A percentile compares a stretch with the other conserved stretches of the same genome.
Evolutionary conservation across 2,797 vertebrate species (phyloP).

Genomic region (Pseudochirops corinnae): DNA sequence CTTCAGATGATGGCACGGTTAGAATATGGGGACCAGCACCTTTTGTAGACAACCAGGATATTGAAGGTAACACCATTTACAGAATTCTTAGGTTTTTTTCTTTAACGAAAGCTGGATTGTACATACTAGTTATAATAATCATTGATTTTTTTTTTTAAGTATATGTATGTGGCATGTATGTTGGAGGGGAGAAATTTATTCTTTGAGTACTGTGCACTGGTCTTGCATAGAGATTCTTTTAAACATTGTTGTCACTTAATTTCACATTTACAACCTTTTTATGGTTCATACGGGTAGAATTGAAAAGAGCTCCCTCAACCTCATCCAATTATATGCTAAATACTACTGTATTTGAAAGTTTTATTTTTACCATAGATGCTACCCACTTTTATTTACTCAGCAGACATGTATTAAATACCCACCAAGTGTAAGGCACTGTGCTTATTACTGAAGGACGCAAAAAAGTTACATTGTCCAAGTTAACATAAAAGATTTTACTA

Average conservation of each 20-base stretch:
- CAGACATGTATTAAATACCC: neutral
- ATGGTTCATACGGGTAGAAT: neutral
- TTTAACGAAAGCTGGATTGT: neutral
- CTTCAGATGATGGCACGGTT: constrained; percentile 98
- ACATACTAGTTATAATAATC: neutral
- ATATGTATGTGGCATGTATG: neutral
- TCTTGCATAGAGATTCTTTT: neutral
- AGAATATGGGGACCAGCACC: constrained; percentile 99
- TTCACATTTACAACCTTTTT: neutral
- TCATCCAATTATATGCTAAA: neutral
- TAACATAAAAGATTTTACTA: neutral
- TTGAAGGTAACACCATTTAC: constrained; percentile 88
- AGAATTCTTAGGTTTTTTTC: neutral
- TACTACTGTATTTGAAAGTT: neutral
- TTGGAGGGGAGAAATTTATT: neutral
- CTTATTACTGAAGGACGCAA: neutral
- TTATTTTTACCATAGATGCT: neutral
- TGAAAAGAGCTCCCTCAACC: neutral
- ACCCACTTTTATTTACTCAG: constrained; percentile 3
- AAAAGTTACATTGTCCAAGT: neutral
- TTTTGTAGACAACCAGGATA: constrained; percentile 94
- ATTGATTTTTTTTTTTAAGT: neutral
- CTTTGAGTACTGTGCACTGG: neutral
- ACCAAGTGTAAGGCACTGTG: neutral
- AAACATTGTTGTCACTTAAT: neutral